A percentile compares a stretch with the other conserved stretches of the same genome.
Conservation (phyloP, 1,140 invertebrate species). For the Helicoverpa zea region DNA sequence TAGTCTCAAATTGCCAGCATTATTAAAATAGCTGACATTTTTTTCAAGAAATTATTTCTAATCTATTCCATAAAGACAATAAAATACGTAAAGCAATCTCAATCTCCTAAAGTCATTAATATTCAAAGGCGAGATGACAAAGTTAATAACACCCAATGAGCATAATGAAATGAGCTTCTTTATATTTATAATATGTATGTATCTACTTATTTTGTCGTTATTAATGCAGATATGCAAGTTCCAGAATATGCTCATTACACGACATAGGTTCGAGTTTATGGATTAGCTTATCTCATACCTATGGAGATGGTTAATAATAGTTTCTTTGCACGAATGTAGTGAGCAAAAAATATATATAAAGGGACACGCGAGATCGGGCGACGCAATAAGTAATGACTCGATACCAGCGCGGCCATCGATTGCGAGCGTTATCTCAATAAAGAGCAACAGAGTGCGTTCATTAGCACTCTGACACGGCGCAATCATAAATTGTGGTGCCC, state of each 20-base stretch:
- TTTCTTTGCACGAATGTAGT: slow-evolving; percentile 72
- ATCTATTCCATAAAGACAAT: neutral
- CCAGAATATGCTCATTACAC: slow-evolving; percentile 61
- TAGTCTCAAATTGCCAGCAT: neutral
- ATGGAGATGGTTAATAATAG: slow-evolving; percentile 76
- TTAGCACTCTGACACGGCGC: slow-evolving; percentile 85
- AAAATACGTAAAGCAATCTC: neutral
- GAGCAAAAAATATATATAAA: slow-evolving; percentile 77
- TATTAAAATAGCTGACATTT: neutral
- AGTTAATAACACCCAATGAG: slow-evolving; percentile 56
- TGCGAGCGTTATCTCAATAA: slow-evolving; percentile 85
- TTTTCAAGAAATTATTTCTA: neutral
- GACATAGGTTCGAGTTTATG: slow-evolving; percentile 67
- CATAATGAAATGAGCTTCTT: slow-evolving; percentile 43
- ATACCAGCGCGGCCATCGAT: slow-evolving; percentile 75
- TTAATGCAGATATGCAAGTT: slow-evolving; percentile 55
- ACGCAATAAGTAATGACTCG: slow-evolving; percentile 81
- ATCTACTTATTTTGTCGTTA: slow-evolving; percentile 25
- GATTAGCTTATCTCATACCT: slow-evolving; percentile 72
- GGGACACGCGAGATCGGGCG: slow-evolving; percentile 79
- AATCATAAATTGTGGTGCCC: slow-evolving; percentile 85
- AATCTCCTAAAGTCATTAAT: slow-evolving; percentile 38
- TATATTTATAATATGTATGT: slow-evolving; percentile 23
- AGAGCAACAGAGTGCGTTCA: slow-evolving; percentile 84
- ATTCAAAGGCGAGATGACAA: slow-evolving; percentile 53